phyloP scores from a whole-genome alignment of 1,140 invertebrate genomes.

The Cotesia glomerata region DNA sequence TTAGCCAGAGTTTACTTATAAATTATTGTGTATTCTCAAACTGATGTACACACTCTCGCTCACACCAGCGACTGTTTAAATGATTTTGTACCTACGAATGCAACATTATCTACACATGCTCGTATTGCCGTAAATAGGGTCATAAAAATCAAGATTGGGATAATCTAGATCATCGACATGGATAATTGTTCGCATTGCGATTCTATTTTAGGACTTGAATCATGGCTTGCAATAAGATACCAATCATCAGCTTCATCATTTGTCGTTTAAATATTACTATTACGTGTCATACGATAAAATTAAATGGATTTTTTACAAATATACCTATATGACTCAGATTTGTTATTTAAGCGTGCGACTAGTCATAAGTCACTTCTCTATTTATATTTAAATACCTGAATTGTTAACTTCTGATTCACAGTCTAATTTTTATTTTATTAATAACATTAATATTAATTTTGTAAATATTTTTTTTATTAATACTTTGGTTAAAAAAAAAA shows the following conservation, averaged over 20 bases:
- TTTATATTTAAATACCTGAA: too few relatives aligned
- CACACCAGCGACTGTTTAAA: not conserved
- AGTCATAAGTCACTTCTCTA: too few relatives aligned
- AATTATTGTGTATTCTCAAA: not conserved
- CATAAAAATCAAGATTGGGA: not conserved
- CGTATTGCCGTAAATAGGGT: not conserved
- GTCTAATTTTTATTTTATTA: constrained; percentile 1
- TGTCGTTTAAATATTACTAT: constrained; percentile 4
- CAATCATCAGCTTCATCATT: constrained; percentile 13
- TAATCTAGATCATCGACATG: constrained; percentile 27
- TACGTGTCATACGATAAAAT: constrained; percentile 9
- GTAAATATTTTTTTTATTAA: too few relatives aligned
- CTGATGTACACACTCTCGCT: too few relatives aligned
- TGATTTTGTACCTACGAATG: too few relatives aligned
- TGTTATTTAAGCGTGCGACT: not conserved
- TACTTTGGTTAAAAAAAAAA: too few relatives aligned
- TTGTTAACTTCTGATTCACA: not conserved
- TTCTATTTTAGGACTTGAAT: constrained; percentile 15
- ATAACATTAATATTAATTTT: too few relatives aligned
- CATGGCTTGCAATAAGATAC: constrained; percentile 3
- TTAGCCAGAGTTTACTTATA: not conserved
- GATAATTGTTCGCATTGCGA: constrained; percentile 21
- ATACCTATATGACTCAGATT: not conserved
- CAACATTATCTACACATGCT: not conserved
- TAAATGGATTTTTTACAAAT: constrained; percentile 14